These are phyloP conservation scores for Synanthedon tipuliformis DNA, from an alignment of 2,888 invertebrate species.

Conservation along the genomic window DNA sequence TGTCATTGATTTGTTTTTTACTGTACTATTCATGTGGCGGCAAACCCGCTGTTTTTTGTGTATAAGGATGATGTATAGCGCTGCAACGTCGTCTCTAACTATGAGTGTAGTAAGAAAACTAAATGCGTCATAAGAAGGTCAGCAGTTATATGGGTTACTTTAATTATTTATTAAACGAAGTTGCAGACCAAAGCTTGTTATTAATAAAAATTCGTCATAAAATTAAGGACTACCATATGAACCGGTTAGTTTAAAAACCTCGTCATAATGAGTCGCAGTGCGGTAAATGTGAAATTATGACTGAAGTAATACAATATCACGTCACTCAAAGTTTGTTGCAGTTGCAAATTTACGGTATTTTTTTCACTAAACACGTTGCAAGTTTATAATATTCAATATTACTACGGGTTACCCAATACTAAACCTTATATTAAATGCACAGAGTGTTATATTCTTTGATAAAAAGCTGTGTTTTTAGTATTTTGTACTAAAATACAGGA, in stretches of 20 bases:
- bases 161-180: too few relatives aligned
- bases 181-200: too few relatives aligned
- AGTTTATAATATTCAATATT: not conserved
- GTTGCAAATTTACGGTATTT: conserved; percentile 7
- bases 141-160: too few relatives aligned
- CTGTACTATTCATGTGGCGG: too few relatives aligned
- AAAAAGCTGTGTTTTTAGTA: conserved; percentile 1
- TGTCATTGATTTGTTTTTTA: too few relatives aligned
- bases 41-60: too few relatives aligned
- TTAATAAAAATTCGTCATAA: too few relatives aligned
- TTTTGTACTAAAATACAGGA: conserved; percentile 7
- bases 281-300: conserved; percentile 1
- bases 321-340: conserved; percentile 5
- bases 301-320: too few relatives aligned
- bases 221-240: not conserved
- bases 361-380: conserved; percentile 1
- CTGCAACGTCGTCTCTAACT: too few relatives aligned
- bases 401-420: not conserved
- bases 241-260: not conserved
- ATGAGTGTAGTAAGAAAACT: too few relatives aligned
- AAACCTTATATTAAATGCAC: not conserved
- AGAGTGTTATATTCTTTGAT: not conserved
- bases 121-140: too few relatives aligned
- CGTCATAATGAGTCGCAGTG: not conserved
- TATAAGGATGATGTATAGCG: too few relatives aligned